phyloP scores from a whole-genome alignment of 2,113 vertebrate species.

The Aramus guarauna region DNA sequence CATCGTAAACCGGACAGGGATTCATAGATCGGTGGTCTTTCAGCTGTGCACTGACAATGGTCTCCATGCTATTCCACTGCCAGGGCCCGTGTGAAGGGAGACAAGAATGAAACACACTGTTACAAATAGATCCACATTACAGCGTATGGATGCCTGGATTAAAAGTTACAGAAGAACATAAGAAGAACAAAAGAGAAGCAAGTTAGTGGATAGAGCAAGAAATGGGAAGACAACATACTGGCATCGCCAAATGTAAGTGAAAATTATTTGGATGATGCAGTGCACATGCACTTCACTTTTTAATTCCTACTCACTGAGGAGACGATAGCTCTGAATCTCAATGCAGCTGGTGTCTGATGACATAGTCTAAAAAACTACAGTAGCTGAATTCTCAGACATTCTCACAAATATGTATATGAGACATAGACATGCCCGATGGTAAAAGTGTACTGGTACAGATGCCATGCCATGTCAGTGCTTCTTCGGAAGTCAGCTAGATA shows the following conservation, averaged over 20 bases:
- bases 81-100: neutral
- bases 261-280: neutral
- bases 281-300: neutral
- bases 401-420: neutral
- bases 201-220: neutral
- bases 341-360: neutral
- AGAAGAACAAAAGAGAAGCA: neutral
- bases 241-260: accelerated
- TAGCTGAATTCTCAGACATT: neutral
- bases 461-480: neutral
- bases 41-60: slow-evolving; percentile 60
- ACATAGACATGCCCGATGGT: neutral
- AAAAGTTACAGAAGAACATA: neutral
- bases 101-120: neutral
- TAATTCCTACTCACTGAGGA: neutral
- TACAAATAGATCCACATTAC: neutral
- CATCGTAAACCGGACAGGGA: slow-evolving; percentile 69
- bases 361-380: neutral
- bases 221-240: neutral
- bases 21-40: slow-evolving; percentile 73
- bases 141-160: neutral
- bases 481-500: neutral
- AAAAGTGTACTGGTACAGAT: neutral
- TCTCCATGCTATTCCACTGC: slow-evolving; percentile 67
- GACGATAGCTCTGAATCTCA: neutral